Evolutionary conservation across 2,113 vertebrate species (phyloP), one percentile per base, ranked within the genome.

Genomic region (Thymallus thymallus): DNA sequence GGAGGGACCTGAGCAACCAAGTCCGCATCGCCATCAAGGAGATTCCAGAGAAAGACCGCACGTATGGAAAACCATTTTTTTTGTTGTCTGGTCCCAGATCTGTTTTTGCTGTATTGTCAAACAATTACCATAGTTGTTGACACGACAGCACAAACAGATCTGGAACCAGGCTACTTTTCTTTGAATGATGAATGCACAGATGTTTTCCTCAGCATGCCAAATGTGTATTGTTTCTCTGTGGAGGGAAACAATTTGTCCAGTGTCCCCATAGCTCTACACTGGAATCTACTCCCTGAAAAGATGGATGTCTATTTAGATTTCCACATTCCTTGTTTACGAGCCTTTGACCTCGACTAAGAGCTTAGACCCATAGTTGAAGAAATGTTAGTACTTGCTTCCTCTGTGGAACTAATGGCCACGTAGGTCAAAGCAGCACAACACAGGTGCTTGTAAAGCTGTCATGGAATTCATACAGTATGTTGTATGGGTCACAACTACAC

Each of bases 21-120:
- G 94, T 96, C 3, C 95, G 96, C 84, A 95, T 97, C 3, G 96
- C 96, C 74, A 96, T 98, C 91, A 98, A 98, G 88, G 96, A 98
- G 91, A 96, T 98, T 68, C 96, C 95, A 0, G 96, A 98, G 82
- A 92, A 92, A 29, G 95, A 98, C 91, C 92, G 94, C 92, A 92
- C 92, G 96, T 97, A 83, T n/a, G 87, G 71, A 68, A 69, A 58
- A 22, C 0, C 13, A 22, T 32, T 41, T 16, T 1, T 63, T 30
- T n/a, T 10, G 6, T 51, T 16, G 48, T 3, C 14, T 51, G 48
- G 13, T 23, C 61, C 61, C 61, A 24, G 61, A 3, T 63, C 26
- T 51, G 48, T 51, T 51, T 45, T 23, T 13, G 12, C 22, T 63
- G 48, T 51, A 18, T 51, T 51, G 12, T 51, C 48, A 14, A 51